phyloP scores from a whole-genome alignment of 2,797 vertebrate genomes.

The Hylomyscus alleni region DNA sequence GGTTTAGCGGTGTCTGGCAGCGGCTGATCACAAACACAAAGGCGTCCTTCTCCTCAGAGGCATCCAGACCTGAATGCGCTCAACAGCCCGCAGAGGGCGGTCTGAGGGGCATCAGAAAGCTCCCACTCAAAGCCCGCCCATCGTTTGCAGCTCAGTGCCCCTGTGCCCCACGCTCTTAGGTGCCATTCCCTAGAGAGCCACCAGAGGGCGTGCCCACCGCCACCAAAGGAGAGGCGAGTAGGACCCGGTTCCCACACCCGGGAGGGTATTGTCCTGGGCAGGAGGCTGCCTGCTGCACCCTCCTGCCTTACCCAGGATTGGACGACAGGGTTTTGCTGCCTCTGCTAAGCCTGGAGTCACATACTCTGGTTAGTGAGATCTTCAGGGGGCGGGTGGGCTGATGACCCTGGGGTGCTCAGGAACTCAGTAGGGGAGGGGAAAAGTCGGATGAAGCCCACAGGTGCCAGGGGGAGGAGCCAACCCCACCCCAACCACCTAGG shows the following conservation, averaged over 20 bases:
- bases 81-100: background rate
- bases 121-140: background rate
- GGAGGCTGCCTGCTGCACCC: background rate
- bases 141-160: background rate
- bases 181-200: background rate
- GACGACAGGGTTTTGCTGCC: background rate
- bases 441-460: background rate
- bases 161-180: background rate
- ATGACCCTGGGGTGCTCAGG: background rate
- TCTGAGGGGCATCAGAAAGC: background rate
- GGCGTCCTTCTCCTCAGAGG: conserved; percentile 32
- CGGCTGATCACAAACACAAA: conserved; percentile 26
- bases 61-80: background rate
- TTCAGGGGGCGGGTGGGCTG: background rate
- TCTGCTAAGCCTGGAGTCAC: background rate
- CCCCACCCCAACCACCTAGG: background rate
- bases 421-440: too few species aligned
- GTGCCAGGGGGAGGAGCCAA: background rate
- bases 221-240: background rate
- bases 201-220: conserved; percentile 28
- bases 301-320: background rate
- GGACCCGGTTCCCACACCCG: background rate
- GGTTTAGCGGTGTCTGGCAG: background rate
- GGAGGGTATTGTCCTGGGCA: background rate
- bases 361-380: too few species aligned